phyloP scores from a whole-genome alignment of 2,797 vertebrate genomes.

The Thaleichthys pacificus region DNA sequence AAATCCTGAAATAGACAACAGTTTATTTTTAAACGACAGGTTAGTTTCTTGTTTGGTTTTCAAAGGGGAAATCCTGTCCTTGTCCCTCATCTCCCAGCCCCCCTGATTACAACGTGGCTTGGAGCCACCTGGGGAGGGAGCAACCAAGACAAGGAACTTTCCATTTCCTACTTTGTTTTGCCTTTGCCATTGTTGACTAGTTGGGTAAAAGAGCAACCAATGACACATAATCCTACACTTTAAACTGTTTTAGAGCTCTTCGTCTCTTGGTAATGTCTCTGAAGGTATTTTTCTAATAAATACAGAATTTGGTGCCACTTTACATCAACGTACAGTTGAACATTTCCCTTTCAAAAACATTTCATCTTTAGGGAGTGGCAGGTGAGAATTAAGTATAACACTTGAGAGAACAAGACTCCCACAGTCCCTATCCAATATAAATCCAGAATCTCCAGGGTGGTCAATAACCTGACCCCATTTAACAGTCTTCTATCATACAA shows the following conservation, averaged over 20 bases:
- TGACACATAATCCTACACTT: neutral
- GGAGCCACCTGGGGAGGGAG: constrained; percentile 8
- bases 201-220: neutral
- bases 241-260: too few species aligned
- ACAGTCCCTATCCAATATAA: constrained; percentile 16
- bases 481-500: constrained; percentile 28
- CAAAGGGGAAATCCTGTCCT: constrained; percentile 67
- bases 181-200: constrained; percentile 11
- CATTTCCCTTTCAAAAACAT: constrained; percentile 6
- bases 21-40: constrained; percentile 53
- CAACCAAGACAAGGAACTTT: constrained; percentile 46
- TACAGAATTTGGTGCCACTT: too few species aligned
- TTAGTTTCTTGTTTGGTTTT: constrained; percentile 48
- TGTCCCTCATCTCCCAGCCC: neutral
- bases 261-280: neutral
- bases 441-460: constrained; percentile 6
- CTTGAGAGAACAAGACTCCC: constrained; percentile 7
- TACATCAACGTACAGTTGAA: neutral
- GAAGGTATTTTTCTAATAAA: neutral
- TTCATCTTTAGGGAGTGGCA: constrained; percentile 6
- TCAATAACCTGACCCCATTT: constrained; percentile 7
- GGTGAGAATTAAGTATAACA: constrained; percentile 1
- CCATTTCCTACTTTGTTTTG: constrained; percentile 52
- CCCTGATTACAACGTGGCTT: constrained; percentile 28
- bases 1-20: constrained; percentile 54